Conservation (phyloP, 2,888 invertebrate species). For the Noctua comes region DNA sequence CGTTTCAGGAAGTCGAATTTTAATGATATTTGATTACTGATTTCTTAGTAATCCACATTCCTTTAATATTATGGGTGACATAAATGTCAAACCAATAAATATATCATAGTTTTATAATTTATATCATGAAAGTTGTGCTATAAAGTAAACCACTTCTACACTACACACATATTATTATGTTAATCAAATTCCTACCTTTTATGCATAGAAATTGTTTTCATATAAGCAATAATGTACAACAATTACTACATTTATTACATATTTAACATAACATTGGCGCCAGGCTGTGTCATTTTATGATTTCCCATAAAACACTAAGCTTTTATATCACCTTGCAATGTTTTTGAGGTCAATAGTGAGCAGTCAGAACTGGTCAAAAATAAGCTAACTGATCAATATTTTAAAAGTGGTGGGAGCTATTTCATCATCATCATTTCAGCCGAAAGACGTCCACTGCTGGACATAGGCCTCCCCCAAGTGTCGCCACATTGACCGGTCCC, state of each 20-base stretch:
- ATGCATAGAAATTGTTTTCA: neutral
- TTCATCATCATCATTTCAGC: no score
- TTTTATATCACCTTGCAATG: neutral
- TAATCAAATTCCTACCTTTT: neutral
- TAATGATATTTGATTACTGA: neutral
- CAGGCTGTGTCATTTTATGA: neutral
- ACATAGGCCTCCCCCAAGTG: no score
- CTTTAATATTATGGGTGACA: neutral
- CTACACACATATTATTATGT: neutral
- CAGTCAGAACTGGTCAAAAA: neutral
- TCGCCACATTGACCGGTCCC: no score
- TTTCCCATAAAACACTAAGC: neutral
- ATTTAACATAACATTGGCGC: slow-evolving; percentile 1
- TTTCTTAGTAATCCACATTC: neutral
- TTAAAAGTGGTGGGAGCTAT: no score
- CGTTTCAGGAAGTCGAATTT: neutral
- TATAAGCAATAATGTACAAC: neutral
- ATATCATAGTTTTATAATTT: slow-evolving; percentile 7
- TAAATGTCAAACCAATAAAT: slow-evolving; percentile 1
- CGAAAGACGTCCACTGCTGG: no score
- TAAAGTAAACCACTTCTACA: slow-evolving; percentile 17
- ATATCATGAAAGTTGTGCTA: slow-evolving; percentile 11
- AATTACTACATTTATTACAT: neutral
- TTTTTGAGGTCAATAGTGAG: neutral
- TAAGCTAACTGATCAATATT: no score